Percentiles rank a stretch among this genome's conserved stretches.
Evolutionary conservation across 2,888 invertebrate genomes (phyloP).

Genomic region (Antheraea assamensis): DNA sequence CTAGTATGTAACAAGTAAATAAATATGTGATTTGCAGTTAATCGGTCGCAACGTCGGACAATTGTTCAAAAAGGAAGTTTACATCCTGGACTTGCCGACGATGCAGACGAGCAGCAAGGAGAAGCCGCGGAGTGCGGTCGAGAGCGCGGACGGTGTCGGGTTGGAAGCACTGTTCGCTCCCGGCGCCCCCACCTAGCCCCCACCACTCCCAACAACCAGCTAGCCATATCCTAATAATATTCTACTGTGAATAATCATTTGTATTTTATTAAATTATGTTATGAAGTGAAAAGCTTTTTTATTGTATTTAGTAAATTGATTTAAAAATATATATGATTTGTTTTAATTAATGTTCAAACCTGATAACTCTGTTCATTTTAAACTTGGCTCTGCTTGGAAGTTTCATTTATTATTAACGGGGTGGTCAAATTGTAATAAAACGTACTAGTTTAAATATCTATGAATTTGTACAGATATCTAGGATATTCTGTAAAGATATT

Average conservation of each 20-base stretch:
- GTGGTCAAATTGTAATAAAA: too few species aligned
- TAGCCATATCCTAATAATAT: constrained; percentile 49
- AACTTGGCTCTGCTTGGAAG: too few species aligned
- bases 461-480: too few species aligned
- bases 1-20: too few species aligned
- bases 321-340: background rate
- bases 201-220: constrained; percentile 52
- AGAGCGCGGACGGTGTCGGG: constrained; percentile 59
- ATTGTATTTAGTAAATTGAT: constrained; percentile 17
- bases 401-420: too few species aligned
- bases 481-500: too few species aligned
- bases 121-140: constrained; percentile 61
- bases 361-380: background rate
- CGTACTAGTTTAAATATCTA: too few species aligned
- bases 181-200: constrained; percentile 58
- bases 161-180: constrained; percentile 63
- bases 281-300: constrained; percentile 35
- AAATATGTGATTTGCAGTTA: constrained; percentile 82
- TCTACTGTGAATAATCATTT: constrained; percentile 60
- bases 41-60: constrained; percentile 94
- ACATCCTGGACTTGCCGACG: constrained; percentile 92
- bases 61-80: constrained; percentile 92
- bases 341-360: background rate
- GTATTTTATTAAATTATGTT: constrained; percentile 68
- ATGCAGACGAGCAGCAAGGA: constrained; percentile 68